Conservation (phyloP, 2,113 vertebrate species). For the Anseranas semipalmata region DNA sequence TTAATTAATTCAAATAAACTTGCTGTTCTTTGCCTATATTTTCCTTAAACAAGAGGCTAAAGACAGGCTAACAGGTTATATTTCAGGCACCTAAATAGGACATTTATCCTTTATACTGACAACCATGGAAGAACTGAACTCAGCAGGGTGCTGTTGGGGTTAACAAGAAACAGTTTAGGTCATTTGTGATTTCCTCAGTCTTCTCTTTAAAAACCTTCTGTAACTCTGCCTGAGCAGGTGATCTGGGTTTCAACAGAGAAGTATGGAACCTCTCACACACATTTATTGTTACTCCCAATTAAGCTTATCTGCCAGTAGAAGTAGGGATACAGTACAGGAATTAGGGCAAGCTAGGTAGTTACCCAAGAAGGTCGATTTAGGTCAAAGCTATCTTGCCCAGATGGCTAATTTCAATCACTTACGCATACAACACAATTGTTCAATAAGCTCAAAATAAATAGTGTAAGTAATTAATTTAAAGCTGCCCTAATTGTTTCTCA, state of each 20-base stretch:
- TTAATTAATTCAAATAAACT: too few species aligned
- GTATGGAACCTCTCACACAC: not conserved
- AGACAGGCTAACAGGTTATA: accelerated
- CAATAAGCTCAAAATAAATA: conserved; percentile 53
- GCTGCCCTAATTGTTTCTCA: conserved; percentile 52
- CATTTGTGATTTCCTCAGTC: not conserved
- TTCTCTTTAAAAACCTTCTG: not conserved
- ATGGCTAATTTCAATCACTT: conserved; percentile 40
- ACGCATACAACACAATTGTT: conserved; percentile 1
- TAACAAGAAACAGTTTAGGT: not conserved
- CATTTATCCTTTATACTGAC: accelerated
- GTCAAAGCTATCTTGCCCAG: conserved; percentile 36
- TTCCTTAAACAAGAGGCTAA: too few species aligned
- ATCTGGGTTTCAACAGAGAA: not conserved
- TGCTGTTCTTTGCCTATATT: not conserved
- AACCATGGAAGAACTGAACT: not conserved
- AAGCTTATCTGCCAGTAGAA: not conserved
- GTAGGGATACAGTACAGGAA: not conserved
- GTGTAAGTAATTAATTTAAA: conserved; percentile 52
- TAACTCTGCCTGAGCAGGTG: not conserved
- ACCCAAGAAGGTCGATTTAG: not conserved
- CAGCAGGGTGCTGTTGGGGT: not conserved
- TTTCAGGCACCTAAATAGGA: accelerated
- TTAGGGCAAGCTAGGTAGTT: not conserved
- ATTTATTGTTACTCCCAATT: not conserved